phyloP scores from a whole-genome alignment of 2,797 vertebrate genomes.

The Esox masquinongy region DNA sequence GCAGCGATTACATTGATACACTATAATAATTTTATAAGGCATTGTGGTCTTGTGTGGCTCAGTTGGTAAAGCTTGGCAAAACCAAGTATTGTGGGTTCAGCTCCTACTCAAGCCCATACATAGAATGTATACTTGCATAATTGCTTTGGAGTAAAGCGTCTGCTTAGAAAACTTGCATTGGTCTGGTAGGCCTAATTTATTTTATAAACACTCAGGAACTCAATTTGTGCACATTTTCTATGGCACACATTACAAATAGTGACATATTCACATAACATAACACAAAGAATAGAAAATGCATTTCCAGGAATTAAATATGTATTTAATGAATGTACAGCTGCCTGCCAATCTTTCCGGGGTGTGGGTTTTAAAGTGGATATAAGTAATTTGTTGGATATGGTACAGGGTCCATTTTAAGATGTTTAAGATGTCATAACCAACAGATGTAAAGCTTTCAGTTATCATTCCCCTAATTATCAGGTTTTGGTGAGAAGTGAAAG shows the following conservation, averaged over 20 bases:
- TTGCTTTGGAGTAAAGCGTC: too few relatives aligned
- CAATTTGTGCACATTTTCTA: neutral
- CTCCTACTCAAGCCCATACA: too few relatives aligned
- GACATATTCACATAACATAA: neutral
- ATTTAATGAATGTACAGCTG: neutral
- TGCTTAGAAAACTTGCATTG: too few relatives aligned
- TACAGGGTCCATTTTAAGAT: too few relatives aligned
- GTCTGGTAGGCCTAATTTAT: too few relatives aligned
- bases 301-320: neutral
- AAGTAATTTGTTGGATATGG: too few relatives aligned
- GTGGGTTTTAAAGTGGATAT: neutral
- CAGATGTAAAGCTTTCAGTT: too few relatives aligned
- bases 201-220: too few relatives aligned
- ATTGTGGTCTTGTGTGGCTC: neutral
- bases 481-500: neutral
- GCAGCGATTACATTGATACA: slow-evolving; percentile 1
- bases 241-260: neutral
- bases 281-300: neutral
- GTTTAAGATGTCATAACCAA: neutral
- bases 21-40: neutral
- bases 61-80: too few relatives aligned
- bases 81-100: too few relatives aligned
- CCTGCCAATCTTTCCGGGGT: neutral
- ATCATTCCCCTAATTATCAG: neutral
- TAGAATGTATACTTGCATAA: too few relatives aligned